Evolutionary conservation across 2,113 vertebrate species (phyloP), one percentile per base, ranked within the genome.

Genomic region (Muntiacus reevesi): DNA sequence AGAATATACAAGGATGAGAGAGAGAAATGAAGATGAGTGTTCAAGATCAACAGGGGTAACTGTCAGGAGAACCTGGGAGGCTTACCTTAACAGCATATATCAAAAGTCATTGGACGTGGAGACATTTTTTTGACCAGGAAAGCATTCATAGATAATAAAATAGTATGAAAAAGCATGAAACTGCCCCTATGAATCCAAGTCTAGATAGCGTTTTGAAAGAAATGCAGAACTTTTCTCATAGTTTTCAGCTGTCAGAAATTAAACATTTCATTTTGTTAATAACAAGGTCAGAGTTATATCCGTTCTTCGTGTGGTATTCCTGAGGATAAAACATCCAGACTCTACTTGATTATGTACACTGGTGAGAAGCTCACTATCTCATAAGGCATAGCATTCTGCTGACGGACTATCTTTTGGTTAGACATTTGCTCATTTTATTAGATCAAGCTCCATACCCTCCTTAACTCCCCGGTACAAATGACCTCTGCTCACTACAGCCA

Each of bases 11-110:
- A 95, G 95, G 89, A 67, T 33, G 47, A 85, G 28, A 91, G 59
- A 96, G 54, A 57, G 87, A 96, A 96, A 88, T 27, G 1, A 97
- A 98, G 82, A 11, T 25, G 2, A 79, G 23, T 92, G 93, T 91
- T 97, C 81, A 98, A 95, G n/a, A 83, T 97, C 91, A 97, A 59
- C 33, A 43, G 6, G 17, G 12, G 27, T 62, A 94, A 54, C 43
- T n/a, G 30, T 64, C 23, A 78, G 91, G 36, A 47, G 14, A 94
- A 60, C 78, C 83, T 52, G 82, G 94, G 71, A 97, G 67, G 57
- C 28, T 16, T 82, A 21, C 19, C 5, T 45, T 64, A 60, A 85
- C n/a, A 0, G 0, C 85, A 55, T 1, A 97, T 78, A 92, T 74
- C 15, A 71, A 23, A 95, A 91, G 17, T 91, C 19, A 67, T 13